These are phyloP conservation scores for Paramacrobiotus metropolitanus DNA, from an alignment of 1,140 invertebrate species.

Conservation along the genomic window DNA sequence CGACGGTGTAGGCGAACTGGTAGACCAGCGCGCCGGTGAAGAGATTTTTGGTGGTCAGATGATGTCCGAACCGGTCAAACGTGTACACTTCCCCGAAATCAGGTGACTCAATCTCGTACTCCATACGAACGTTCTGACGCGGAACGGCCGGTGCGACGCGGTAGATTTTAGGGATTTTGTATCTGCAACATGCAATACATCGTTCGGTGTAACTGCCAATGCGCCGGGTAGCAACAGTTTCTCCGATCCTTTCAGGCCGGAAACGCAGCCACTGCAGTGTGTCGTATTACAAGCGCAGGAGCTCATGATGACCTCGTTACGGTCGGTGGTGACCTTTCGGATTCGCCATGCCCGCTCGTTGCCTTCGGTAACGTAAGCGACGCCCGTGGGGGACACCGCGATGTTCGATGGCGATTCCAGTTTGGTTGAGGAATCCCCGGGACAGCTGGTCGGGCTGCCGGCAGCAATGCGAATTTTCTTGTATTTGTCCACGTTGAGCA, in stretches of 20 bases:
- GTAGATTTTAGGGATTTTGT: conserved; percentile 35
- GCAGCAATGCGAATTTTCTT: conserved; percentile 70
- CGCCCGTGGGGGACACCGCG: conserved; percentile 71
- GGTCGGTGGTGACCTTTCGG: background rate
- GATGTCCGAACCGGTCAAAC: conserved; percentile 55
- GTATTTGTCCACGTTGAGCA: conserved; percentile 65
- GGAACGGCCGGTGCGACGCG: conserved; percentile 69
- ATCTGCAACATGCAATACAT: conserved; percentile 22
- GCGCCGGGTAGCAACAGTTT: conserved; percentile 15
- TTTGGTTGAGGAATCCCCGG: conserved; percentile 39
- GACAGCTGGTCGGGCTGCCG: conserved; percentile 68
- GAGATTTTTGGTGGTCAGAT: conserved; percentile 70
- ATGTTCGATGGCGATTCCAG: conserved; percentile 83
- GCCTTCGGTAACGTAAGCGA: conserved; percentile 68
- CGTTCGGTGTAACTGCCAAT: conserved; percentile 22
- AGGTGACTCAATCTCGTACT: conserved; percentile 81
- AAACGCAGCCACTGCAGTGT: background rate
- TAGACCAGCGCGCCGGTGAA: conserved; percentile 72
- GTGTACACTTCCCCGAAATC: conserved; percentile 85
- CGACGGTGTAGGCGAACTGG: conserved; percentile 79
- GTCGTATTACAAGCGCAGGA: background rate
- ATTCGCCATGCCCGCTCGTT: conserved; percentile 14
- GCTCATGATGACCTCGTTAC: background rate
- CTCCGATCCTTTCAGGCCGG: background rate
- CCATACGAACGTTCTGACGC: conserved; percentile 47